Evolutionary conservation across 37 sponge, comb jelly and placozoan species (phyloP).

Genomic region (Petrosia ficiformis): DNA sequence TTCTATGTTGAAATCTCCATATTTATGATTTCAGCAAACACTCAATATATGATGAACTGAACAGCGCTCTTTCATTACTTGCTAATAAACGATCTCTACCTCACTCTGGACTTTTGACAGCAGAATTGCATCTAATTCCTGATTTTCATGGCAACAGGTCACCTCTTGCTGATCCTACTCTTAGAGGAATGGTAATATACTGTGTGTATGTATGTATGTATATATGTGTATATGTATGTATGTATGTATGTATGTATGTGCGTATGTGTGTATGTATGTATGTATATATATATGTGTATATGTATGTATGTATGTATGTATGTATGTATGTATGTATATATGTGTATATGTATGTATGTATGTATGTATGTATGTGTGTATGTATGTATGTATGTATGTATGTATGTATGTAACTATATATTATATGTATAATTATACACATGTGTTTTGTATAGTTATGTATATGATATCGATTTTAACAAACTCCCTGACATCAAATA

Average conservation of each 20-base stretch:
- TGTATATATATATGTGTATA: conserved; percentile 6
- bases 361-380: conserved; percentile 1
- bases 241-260: not conserved
- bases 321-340: not conserved
- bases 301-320: not conserved
- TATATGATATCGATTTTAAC: no score
- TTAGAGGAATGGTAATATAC: conserved; percentile 76
- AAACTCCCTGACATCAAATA: no score
- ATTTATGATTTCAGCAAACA: no score
- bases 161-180: conserved; percentile 62
- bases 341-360: not conserved
- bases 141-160: conserved; percentile 92
- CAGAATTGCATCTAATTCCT: conserved; percentile 53
- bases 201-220: not conserved
- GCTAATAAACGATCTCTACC: not conserved
- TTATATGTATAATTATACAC: not conserved
- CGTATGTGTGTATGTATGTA: not conserved
- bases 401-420: not conserved
- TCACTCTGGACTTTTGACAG: conserved; percentile 18
- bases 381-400: not conserved
- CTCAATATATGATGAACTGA: no score
- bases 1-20: no score
- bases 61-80: no score
- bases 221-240: not conserved
- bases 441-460: not conserved